These are phyloP conservation scores for Scotopteryx bipunctaria DNA, from an alignment of 2,888 invertebrate species.

Conservation along the genomic window DNA sequence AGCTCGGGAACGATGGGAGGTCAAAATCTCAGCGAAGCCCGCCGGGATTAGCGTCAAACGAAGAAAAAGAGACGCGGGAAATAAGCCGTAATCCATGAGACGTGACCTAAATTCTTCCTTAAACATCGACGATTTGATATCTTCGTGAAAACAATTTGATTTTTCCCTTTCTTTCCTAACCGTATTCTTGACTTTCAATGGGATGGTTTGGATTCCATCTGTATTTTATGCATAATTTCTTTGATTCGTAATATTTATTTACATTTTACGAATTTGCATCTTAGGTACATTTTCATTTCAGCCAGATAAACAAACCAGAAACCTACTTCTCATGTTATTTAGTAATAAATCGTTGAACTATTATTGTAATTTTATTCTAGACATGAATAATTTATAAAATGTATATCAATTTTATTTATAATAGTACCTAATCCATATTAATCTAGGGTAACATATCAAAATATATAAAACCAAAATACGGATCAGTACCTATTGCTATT, in stretches of 20 bases:
- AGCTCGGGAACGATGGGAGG: constrained; percentile 51
- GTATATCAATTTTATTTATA: background rate
- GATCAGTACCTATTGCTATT: no score
- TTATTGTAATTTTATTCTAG: background rate
- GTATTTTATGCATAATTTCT: constrained; percentile 55
- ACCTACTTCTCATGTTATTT: no score
- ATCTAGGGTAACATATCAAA: background rate
- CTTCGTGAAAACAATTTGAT: constrained; percentile 77
- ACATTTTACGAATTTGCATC: constrained; percentile 17
- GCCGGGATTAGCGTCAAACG: constrained; percentile 79
- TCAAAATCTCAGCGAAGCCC: constrained; percentile 70
- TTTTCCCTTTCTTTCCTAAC: constrained; percentile 62
- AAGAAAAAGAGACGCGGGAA: constrained; percentile 80
- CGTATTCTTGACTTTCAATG: constrained; percentile 58
- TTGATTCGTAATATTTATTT: constrained; percentile 35
- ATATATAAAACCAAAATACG: no score
- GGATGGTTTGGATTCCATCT: constrained; percentile 49
- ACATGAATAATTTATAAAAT: background rate
- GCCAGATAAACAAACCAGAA: background rate
- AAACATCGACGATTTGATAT: constrained; percentile 79
- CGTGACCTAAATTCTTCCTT: constrained; percentile 80
- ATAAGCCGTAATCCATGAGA: constrained; percentile 80
- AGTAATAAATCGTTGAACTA: no score
- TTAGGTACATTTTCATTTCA: constrained; percentile 1
- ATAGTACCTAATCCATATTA: background rate